Conservation (phyloP, 1,140 invertebrate genomes). For the Elymnias hypermnestra region DNA sequence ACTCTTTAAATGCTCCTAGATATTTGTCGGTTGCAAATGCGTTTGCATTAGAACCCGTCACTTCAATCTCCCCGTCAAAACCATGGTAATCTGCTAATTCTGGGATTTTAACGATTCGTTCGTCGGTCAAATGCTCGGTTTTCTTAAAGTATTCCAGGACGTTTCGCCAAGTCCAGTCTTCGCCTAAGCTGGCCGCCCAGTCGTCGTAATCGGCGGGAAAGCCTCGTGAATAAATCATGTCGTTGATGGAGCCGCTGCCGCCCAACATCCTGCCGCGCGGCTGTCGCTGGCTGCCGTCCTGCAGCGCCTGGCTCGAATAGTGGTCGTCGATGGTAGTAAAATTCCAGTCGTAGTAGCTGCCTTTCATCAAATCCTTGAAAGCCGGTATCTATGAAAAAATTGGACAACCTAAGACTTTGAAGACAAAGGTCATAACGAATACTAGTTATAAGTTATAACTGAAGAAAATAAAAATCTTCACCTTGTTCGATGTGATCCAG, state of each 20-base stretch:
- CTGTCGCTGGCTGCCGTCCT: constrained; percentile 40
- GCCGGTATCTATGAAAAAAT: constrained; percentile 42
- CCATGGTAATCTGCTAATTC: constrained; percentile 41
- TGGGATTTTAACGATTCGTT: constrained; percentile 38
- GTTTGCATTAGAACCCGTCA: constrained; percentile 32
- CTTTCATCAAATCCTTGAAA: constrained; percentile 35
- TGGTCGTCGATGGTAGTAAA: constrained; percentile 44
- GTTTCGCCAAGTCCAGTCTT: constrained; percentile 88
- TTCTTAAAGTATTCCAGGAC: constrained; percentile 69
- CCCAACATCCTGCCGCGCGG: constrained; percentile 79
- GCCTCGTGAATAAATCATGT: constrained; percentile 89
- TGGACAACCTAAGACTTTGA: too few relatives aligned
- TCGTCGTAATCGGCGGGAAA: constrained; percentile 85
- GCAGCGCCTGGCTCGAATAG: constrained; percentile 41
- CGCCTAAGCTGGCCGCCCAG: constrained; percentile 80
- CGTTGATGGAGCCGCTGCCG: constrained; percentile 86
- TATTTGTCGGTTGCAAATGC: constrained; percentile 31
- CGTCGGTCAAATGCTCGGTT: constrained; percentile 52
- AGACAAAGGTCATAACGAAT: too few relatives aligned
- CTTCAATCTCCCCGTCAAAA: constrained; percentile 48
- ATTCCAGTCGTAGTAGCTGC: constrained; percentile 53
- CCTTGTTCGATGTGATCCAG: too few relatives aligned
- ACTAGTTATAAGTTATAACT: too few relatives aligned
- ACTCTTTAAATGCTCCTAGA: constrained; percentile 45
- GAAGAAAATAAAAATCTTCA: too few relatives aligned